Base-by-base conservation (phyloP, 2,113 vertebrate species). In the Caranx melampygus region DNA sequence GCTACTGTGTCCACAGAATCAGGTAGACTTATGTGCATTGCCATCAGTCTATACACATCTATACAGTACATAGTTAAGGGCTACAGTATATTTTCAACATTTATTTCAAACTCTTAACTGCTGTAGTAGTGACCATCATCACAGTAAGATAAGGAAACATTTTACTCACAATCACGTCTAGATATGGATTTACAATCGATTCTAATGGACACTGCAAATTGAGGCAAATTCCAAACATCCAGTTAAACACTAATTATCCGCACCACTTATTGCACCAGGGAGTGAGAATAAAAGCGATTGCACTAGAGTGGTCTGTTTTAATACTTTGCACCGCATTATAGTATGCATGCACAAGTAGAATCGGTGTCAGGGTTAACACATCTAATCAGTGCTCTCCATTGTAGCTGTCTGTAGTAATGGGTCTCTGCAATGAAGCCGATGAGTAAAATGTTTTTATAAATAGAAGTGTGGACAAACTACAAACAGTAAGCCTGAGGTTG, bases 1-100 rank as follows among this genome's bases (percentile, higher is more conserved):
- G 69, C 75, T 66, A 73, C 72, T 57, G 64, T 44, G 54, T 78
- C 51, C 64, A 80, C 45, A 78, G 37, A 72, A 21, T 78, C 84
- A 54, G 62, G 74, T 66, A 78, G 75, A 79, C 45, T 62, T 72
- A 31, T 51, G 79, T 79, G 35, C 81, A 87, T 79, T 4, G 6
- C 78, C 59, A 57, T 62, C 62, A 76, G 34, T 65, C 37, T 63
- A 69, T 47, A 72, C 26, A 83, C 40, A n/a, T 78, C 62, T 72
- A 73, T 72, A 76, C 78, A 83, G 71, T 75, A 78, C 47, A 63
- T 67, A 67, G 35, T 62, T 71, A 1, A 64, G 55, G 26, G 13
- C 21, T 80, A 68, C 31, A 61, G 26, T 5, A 33, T 63, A 54
- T 44, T 55, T 80, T 11, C 44, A 58, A 65, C 26, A 55, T 47